A percentile compares a stretch with the other conserved stretches of the same genome.
Conservation (phyloP, 2,888 invertebrate species). For the Hydraecia micacea region DNA sequence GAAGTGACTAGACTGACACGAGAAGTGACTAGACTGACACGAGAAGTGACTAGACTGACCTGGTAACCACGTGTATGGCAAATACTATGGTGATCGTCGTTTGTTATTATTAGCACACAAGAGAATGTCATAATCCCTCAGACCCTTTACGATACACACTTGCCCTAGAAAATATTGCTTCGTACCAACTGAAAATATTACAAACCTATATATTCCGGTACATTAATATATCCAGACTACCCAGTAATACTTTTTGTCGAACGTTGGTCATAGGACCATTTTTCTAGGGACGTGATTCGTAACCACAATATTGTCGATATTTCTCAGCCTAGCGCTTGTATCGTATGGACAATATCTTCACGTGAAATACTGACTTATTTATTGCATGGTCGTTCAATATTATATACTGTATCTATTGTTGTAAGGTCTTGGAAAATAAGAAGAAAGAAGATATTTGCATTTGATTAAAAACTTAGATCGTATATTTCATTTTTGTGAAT, state of each 20-base stretch:
- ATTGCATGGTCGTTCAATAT: slow-evolving; percentile 24
- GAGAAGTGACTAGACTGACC: not conserved
- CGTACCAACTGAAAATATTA: slow-evolving; percentile 14
- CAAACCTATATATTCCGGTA: slow-evolving; percentile 10
- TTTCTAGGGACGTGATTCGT: slow-evolving; percentile 50
- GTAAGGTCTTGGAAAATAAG: not conserved
- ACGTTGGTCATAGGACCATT: slow-evolving; percentile 45
- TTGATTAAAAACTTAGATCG: slow-evolving; percentile 4
- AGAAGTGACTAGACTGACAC: not conserved
- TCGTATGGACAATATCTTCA: slow-evolving; percentile 37
- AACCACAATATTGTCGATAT: slow-evolving; percentile 34
- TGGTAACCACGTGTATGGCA: not conserved
- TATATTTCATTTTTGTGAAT: not conserved
- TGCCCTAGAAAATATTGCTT: not conserved
- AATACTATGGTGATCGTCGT: not conserved
- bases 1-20: too few relatives aligned
- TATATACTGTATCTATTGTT: not conserved
- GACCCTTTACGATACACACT: not conserved
- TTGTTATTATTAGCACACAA: not conserved
- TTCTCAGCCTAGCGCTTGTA: slow-evolving; percentile 20
- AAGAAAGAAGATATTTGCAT: not conserved
- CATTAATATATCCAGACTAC: slow-evolving; percentile 16
- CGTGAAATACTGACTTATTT: slow-evolving; percentile 51
- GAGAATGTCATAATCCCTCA: not conserved
- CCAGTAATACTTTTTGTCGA: slow-evolving; percentile 22